Conservation (phyloP, 1,140 invertebrate species). For the Lethrus apterus region DNA sequence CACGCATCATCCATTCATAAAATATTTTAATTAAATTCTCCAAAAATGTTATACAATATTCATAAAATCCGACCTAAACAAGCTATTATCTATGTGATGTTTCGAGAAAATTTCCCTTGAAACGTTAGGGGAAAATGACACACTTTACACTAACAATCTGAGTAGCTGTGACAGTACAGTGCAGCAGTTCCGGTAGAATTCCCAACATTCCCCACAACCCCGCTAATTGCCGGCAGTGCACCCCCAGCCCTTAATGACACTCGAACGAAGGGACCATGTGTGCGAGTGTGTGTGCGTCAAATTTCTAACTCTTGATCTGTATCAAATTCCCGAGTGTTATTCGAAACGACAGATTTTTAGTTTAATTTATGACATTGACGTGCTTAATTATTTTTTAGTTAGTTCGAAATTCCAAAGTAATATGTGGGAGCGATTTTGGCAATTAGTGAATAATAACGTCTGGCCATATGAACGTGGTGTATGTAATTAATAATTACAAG, state of each 20-base stretch:
- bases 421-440: conserved; percentile 1
- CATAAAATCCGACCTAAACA: no score
- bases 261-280: conserved; percentile 17
- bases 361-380: conserved; percentile 21
- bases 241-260: conserved; percentile 17
- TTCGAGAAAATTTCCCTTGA: conserved; percentile 1
- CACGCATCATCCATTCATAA: no score
- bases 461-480: no score
- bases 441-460: conserved; percentile 11
- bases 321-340: conserved; percentile 15
- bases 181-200: conserved; percentile 26
- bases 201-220: conserved; percentile 24
- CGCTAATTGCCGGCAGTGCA: conserved; percentile 25
- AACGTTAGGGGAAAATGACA: conserved; percentile 5
- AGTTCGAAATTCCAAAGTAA: conserved; percentile 12
- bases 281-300: conserved; percentile 13
- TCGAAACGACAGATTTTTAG: conserved; percentile 11
- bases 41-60: no score
- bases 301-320: conserved; percentile 24
- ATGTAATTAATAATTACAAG: no score
- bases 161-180: conserved; percentile 20
- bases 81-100: no score
- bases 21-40: no score
- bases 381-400: conserved; percentile 25
- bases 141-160: conserved; percentile 11